Conservation (phyloP, 2,797 vertebrate genomes). For the Antrozous pallidus region DNA sequence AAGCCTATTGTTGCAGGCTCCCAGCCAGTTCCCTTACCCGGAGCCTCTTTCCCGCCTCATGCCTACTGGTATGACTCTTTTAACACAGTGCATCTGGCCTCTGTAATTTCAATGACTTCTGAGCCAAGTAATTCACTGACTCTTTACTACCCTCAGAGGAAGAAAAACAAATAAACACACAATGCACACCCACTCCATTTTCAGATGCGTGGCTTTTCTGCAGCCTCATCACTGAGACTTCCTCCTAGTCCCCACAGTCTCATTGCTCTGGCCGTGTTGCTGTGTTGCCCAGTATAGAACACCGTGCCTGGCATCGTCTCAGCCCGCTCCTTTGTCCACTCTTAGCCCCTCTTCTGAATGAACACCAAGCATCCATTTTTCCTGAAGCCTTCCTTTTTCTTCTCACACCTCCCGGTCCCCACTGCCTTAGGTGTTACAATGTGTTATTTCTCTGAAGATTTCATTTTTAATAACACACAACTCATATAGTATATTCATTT, state of each 20-base stretch:
- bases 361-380: not conserved
- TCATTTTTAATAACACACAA: not conserved
- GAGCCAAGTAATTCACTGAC: not conserved
- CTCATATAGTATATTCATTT: not conserved
- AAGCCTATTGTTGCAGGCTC: too few relatives aligned
- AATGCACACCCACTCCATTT: not conserved
- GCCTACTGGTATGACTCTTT: not conserved
- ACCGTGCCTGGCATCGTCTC: not conserved
- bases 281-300: not conserved
- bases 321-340: not conserved
- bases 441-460: not conserved
- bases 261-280: not conserved
- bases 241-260: fast-evolving
- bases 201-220: not conserved
- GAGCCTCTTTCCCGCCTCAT: not conserved
- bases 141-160: not conserved
- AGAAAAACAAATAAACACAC: not conserved
- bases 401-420: not conserved
- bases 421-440: not conserved
- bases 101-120: not conserved
- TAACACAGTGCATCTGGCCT: not conserved
- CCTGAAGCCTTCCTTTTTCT: not conserved
- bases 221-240: not conserved
- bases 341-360: not conserved
- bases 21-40: fast-evolving